Evolutionary conservation across 2,888 invertebrate genomes (phyloP).

Genomic region (Scaptomyza flava): DNA sequence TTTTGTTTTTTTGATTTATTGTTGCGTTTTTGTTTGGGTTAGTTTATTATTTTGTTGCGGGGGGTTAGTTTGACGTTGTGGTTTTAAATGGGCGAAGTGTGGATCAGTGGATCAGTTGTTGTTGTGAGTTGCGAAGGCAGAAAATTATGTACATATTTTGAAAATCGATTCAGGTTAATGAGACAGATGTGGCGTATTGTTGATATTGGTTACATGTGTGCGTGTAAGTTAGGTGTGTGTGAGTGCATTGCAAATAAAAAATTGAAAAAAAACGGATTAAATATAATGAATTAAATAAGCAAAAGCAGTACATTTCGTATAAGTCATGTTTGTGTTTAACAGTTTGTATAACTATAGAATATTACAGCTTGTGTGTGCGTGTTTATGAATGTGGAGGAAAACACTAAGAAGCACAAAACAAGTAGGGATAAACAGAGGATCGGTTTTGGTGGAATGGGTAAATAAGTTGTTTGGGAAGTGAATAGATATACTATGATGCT

Average conservation of each 20-base stretch:
- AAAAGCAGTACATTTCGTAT: background rate
- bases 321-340: background rate
- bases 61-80: constrained; percentile 26
- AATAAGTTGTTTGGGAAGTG: background rate
- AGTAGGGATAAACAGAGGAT: background rate
- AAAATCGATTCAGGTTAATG: constrained; percentile 35
- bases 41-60: constrained; percentile 13
- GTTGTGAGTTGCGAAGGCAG: constrained; percentile 12
- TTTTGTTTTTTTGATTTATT: constrained; percentile 19
- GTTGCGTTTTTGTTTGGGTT: constrained; percentile 23
- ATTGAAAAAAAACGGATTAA: constrained; percentile 29
- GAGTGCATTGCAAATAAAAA: constrained; percentile 34
- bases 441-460: background rate
- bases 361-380: background rate
- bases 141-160: constrained; percentile 19
- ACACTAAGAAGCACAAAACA: background rate
- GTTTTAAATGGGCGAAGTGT: constrained; percentile 19
- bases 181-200: background rate
- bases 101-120: background rate
- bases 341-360: constrained; percentile 3
- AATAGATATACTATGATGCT: background rate
- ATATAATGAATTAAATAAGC: constrained; percentile 16
- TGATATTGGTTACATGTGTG: constrained; percentile 1
- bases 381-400: background rate
- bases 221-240: constrained; percentile 2